Conservation (phyloP, 2,113 vertebrate species). For the Oreochromis aureus region DNA sequence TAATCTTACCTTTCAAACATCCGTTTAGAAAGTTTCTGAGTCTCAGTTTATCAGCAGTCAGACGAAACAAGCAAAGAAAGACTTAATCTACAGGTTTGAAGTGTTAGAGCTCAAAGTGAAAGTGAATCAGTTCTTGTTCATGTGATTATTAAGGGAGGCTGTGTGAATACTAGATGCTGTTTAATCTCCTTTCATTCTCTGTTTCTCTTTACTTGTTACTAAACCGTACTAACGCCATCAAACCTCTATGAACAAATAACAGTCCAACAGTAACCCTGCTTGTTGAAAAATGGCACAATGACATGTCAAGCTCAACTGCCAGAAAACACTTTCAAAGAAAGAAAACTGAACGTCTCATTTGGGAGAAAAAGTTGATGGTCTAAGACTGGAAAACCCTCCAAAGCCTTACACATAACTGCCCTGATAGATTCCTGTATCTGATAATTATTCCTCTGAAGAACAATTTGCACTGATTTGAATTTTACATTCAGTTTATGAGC, state of each 20-base stretch:
- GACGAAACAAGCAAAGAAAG: background rate
- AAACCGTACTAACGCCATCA: background rate
- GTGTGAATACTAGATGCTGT: background rate
- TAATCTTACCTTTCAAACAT: background rate
- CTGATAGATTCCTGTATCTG: background rate
- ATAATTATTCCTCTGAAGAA: background rate
- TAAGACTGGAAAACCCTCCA: background rate
- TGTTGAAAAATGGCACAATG: accelerated
- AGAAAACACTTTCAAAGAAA: background rate
- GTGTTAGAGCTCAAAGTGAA: background rate
- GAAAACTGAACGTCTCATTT: background rate
- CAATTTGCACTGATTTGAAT: background rate
- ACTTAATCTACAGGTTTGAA: accelerated
- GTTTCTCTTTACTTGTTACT: background rate
- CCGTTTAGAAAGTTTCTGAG: background rate
- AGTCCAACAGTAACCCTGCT: background rate
- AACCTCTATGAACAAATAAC: background rate
- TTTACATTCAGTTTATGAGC: background rate
- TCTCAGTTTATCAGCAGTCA: background rate
- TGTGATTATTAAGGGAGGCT: background rate
- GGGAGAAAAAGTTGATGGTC: background rate
- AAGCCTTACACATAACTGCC: background rate
- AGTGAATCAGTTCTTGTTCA: background rate
- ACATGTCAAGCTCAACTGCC: background rate
- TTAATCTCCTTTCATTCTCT: background rate